Conservation (phyloP, 1,140 invertebrate genomes). For the Papilio aristodemus region DNA sequence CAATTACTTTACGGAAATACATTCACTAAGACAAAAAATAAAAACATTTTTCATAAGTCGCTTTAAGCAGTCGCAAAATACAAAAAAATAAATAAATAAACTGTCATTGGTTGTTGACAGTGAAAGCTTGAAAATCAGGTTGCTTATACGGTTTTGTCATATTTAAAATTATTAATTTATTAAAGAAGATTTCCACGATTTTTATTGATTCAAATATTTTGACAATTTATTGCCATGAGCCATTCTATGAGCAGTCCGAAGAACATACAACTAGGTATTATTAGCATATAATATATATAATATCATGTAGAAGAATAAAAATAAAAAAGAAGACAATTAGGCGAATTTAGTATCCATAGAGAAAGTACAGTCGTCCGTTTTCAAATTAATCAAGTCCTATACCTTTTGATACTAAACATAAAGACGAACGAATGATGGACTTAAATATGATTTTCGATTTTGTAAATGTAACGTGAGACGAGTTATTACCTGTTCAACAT, state of each 20-base stretch:
- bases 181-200: conserved; percentile 5
- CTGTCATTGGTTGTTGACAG: background rate
- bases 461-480: background rate
- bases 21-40: too few relatives aligned
- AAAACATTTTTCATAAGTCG: background rate
- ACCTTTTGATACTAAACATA: too few relatives aligned
- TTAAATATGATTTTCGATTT: background rate
- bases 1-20: too few relatives aligned
- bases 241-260: conserved; percentile 73
- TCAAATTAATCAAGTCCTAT: too few relatives aligned
- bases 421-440: conserved; percentile 20
- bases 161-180: conserved; percentile 9
- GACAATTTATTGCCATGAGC: conserved; percentile 55
- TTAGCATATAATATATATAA: too few relatives aligned
- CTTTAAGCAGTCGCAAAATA: background rate
- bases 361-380: too few relatives aligned
- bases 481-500: background rate
- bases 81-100: background rate
- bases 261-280: conserved; percentile 68
- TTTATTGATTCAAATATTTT: conserved; percentile 7
- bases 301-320: background rate
- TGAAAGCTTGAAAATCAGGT: conserved; percentile 5
- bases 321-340: too few relatives aligned
- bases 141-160: conserved; percentile 26
- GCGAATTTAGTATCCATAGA: background rate